Base-by-base conservation (phyloP, 2,797 vertebrate species). In the Manis crassicaudata region DNA sequence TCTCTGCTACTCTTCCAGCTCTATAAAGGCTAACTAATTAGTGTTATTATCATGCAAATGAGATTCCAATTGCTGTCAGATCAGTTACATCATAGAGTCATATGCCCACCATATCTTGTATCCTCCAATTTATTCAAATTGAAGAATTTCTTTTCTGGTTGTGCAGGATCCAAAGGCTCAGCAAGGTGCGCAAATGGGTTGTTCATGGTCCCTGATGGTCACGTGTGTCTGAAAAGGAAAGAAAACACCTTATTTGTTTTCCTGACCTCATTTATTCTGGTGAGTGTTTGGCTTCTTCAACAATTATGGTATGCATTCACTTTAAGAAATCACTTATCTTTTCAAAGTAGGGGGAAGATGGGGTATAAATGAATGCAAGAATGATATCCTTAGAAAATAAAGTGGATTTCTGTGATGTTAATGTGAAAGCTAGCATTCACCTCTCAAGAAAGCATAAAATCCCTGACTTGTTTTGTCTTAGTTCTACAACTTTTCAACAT, bases 111-210 rank as follows among this genome's bases (percentile, higher is more conserved):
- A 6, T 99, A 99, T 99, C 99, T 99, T 63, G 94, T 98, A 96
- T 99, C 99, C 86, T 97, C 97, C 35, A 99, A 98, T 96, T 99
- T 99, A 95, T 97, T 98, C 23, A 99, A 98, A 97, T 99, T 99
- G 97, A 99, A 99, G 98, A 99, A 99, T 77, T 98, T 99, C 87
- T 99, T 99, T 70, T 96, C 98, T 77, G 99, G 99, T 29, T 99
- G 94, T 29, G 97, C 95, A 9, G 98, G 97, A 97, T 99, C 98
- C 96, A 99, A 97, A 2, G 99, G 98, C 97, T 99, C 99, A 77
- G 98, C 98, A 50, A 99, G 97, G 85, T 93, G 83, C 77, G 97
- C 94, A 43, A 99, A 99, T 29, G 99, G 99, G 97, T 99, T 99
- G 82, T 95, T 99, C 98, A 98, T 99, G 95, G 95, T 97, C 92